These are phyloP conservation scores for Psilopsiagon aurifrons DNA, from an alignment of 2,113 vertebrate species.

Conservation along the genomic window DNA sequence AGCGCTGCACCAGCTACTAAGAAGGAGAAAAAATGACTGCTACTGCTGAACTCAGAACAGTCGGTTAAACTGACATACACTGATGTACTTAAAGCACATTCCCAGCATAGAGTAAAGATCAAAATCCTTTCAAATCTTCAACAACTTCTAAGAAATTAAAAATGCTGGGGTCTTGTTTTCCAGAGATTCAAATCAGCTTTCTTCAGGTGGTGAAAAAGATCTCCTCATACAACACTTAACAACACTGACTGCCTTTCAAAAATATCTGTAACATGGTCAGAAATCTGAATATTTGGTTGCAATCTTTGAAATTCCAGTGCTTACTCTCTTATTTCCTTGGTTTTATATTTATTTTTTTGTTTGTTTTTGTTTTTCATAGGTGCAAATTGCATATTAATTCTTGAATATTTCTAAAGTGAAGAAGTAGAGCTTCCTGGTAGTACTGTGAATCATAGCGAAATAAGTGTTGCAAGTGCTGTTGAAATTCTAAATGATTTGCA, in stretches of 20 bases:
- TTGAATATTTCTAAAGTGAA: background rate
- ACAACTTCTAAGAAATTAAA: background rate
- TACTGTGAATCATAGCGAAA: background rate
- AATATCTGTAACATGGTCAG: background rate
- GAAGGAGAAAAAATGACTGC: too few species aligned
- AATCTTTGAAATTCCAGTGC: background rate
- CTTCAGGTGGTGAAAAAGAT: background rate
- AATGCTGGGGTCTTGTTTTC: background rate
- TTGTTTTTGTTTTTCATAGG: background rate
- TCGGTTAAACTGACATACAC: background rate
- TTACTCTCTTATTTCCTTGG: background rate
- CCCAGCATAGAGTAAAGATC: background rate
- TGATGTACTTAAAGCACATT: background rate
- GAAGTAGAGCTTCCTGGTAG: background rate
- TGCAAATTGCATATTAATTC: background rate
- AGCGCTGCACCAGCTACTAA: too few species aligned
- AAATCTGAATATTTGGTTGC: background rate
- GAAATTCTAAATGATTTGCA: background rate
- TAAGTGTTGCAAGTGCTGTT: background rate
- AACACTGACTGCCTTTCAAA: background rate
- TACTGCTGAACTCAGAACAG: too few species aligned
- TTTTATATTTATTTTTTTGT: background rate
- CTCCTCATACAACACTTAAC: background rate
- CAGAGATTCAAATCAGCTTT: background rate
- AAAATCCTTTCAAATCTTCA: background rate